Conservation (phyloP, 2,113 vertebrate genomes). For the Osmerus eperlanus region DNA sequence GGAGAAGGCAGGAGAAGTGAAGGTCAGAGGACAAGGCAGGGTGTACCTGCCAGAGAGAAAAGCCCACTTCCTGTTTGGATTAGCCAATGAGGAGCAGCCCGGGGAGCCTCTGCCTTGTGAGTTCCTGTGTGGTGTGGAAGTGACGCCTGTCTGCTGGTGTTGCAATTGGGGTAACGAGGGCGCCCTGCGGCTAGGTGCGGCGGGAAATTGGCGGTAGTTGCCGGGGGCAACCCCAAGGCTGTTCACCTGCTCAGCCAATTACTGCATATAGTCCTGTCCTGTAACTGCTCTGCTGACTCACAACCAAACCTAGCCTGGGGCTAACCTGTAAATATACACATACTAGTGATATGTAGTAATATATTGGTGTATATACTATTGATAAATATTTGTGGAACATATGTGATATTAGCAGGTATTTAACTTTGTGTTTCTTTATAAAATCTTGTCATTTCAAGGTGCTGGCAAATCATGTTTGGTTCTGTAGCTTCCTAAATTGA, state of each 20-base stretch:
- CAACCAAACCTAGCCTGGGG: neutral
- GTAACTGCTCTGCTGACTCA: too few species aligned
- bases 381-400: too few species aligned
- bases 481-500: too few species aligned
- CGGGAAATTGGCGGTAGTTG: slow-evolving; percentile 6
- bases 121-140: neutral
- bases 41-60: slow-evolving; percentile 1
- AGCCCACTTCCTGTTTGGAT: neutral
- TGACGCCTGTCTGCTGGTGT: neutral
- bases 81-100: slow-evolving; percentile 3
- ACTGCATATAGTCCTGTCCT: slow-evolving; percentile 14
- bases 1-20: slow-evolving; percentile 4
- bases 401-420: too few species aligned
- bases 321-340: neutral
- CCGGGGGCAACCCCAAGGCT: slow-evolving; percentile 4
- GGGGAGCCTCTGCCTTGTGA: too few species aligned
- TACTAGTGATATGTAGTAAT: too few species aligned
- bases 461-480: too few species aligned
- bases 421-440: too few species aligned
- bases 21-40: slow-evolving; percentile 21
- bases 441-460: too few species aligned
- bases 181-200: neutral
- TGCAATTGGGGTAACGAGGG: neutral
- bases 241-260: slow-evolving; percentile 14
- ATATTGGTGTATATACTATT: too few species aligned